Conservation (phyloP, 2,888 invertebrate genomes). For the Dione vanillae region DNA sequence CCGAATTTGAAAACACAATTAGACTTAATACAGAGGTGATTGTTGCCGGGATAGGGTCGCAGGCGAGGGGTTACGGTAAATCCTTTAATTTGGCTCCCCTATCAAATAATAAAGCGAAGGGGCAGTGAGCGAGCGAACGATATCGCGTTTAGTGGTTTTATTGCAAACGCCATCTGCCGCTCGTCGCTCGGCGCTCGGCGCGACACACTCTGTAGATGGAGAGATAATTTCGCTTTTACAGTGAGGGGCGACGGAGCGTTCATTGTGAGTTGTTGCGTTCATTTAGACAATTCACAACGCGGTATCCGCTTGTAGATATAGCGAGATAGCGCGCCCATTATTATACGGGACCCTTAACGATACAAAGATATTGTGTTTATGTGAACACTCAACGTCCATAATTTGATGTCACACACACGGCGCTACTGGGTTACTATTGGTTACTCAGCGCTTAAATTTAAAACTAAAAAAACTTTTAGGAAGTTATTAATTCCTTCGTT, state of each 20-base stretch:
- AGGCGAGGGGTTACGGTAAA: constrained; percentile 79
- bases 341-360: constrained; percentile 70
- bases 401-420: constrained; percentile 59
- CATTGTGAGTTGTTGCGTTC: constrained; percentile 76
- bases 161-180: constrained; percentile 84
- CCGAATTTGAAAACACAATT: constrained; percentile 84
- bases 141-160: constrained; percentile 85
- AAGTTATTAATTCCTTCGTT: neutral
- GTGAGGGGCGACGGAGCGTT: constrained; percentile 65
- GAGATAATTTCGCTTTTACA: constrained; percentile 81
- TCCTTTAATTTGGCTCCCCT: constrained; percentile 85
- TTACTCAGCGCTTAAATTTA: neutral
- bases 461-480: too few species aligned
- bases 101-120: constrained; percentile 83
- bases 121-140: constrained; percentile 69
- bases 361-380: constrained; percentile 61
- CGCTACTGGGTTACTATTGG: constrained; percentile 20
- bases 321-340: constrained; percentile 69
- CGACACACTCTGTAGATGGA: constrained; percentile 65
- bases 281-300: constrained; percentile 76
- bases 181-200: constrained; percentile 51
- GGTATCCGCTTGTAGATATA: constrained; percentile 68
- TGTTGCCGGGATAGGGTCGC: constrained; percentile 80
- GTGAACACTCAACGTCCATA: constrained; percentile 64
- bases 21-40: constrained; percentile 85